phyloP scores from a whole-genome alignment of 2,888 invertebrate genomes.

The Drosophila ezoana region DNA sequence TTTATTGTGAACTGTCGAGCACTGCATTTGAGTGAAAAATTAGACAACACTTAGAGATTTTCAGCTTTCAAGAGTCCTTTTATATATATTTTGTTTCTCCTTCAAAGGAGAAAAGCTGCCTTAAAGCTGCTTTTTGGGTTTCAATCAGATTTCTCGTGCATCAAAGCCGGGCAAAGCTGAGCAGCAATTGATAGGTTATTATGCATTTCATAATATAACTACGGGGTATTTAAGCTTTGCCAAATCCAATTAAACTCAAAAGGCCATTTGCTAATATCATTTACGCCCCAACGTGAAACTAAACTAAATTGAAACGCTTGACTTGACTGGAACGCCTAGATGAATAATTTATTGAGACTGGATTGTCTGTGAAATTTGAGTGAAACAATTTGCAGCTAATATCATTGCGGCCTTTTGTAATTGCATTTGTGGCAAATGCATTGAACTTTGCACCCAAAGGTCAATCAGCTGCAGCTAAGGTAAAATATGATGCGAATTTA shows the following conservation, averaged over 20 bases:
- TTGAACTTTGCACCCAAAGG: constrained; percentile 19
- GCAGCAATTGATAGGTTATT: constrained; percentile 1
- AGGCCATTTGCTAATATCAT: constrained; percentile 30
- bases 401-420: constrained; percentile 46
- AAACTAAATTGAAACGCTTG: constrained; percentile 37
- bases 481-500: constrained; percentile 31
- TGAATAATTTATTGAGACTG: constrained; percentile 28
- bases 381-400: constrained; percentile 48
- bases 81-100: too few species aligned
- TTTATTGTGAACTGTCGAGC: too few species aligned
- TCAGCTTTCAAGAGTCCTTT: too few species aligned
- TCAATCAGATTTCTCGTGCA: neutral
- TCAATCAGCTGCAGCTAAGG: constrained; percentile 1
- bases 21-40: too few species aligned
- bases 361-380: constrained; percentile 32
- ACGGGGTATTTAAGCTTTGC: constrained; percentile 1
- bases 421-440: constrained; percentile 34
- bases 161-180: neutral
- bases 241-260: constrained; percentile 33
- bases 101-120: too few species aligned
- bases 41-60: too few species aligned
- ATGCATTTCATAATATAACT: constrained; percentile 4
- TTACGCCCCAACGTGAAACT: constrained; percentile 21
- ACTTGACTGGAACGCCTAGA: constrained; percentile 21
- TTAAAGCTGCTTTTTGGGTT: too few species aligned